Percentiles rank a stretch among this genome's conserved stretches.
Conservation (phyloP, 2,888 invertebrate species). For the Tortrix viridana region DNA sequence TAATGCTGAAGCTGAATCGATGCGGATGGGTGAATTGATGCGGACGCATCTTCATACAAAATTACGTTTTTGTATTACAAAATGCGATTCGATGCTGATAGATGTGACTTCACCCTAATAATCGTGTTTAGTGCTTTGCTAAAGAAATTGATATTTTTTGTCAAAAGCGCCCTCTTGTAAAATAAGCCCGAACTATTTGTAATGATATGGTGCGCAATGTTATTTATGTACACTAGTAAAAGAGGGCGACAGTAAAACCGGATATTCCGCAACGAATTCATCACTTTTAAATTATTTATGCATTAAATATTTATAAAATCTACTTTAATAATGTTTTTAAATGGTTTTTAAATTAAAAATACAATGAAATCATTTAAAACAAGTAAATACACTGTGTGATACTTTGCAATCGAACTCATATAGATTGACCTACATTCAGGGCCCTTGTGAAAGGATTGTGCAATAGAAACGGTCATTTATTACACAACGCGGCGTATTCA, state of each 20-base stretch:
- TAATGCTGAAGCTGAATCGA: too few species aligned
- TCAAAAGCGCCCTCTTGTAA: conserved; percentile 18
- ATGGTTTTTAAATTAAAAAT: background rate
- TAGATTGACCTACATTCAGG: conserved; percentile 83
- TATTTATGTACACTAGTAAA: background rate
- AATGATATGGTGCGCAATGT: background rate
- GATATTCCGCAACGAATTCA: conserved; percentile 16
- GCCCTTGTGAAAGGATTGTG: conserved; percentile 85
- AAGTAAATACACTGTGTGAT: conserved; percentile 43
- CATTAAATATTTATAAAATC: background rate
- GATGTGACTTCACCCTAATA: too few species aligned
- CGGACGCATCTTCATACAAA: too few species aligned
- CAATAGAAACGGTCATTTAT: conserved; percentile 84
- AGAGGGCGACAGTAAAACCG: conserved; percentile 29
- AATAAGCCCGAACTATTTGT: background rate
- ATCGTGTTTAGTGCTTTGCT: too few species aligned
- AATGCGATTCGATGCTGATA: too few species aligned
- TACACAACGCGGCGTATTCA: conserved; percentile 81
- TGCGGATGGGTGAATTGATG: too few species aligned
- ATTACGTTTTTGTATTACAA: too few species aligned
- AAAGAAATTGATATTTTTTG: background rate
- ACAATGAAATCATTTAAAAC: background rate
- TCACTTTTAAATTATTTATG: background rate
- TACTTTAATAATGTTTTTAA: background rate
- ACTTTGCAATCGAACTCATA: conserved; percentile 69